A percentile compares a stretch with the other conserved stretches of the same genome.
Conservation (phyloP, 2,113 vertebrate species). For the Zosterops hypoxanthus region DNA sequence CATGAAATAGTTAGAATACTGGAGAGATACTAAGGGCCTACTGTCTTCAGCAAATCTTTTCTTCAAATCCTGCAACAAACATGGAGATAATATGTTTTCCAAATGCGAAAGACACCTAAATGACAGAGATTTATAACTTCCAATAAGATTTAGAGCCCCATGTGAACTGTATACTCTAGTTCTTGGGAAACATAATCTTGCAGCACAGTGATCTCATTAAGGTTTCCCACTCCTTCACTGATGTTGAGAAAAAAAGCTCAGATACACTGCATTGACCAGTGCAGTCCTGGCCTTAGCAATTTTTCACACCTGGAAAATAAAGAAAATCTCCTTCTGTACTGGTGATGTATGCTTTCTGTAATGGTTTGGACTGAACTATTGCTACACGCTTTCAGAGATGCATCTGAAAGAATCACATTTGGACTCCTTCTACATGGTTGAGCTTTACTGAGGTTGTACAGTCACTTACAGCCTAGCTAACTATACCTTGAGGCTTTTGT, state of each 20-base stretch:
- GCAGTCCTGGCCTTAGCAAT: background rate
- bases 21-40: background rate
- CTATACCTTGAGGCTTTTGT: background rate
- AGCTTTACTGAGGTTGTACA: background rate
- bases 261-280: background rate
- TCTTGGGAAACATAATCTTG: background rate
- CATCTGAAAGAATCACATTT: background rate
- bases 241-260: background rate
- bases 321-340: background rate
- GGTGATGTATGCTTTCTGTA: background rate
- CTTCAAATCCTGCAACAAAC: background rate
- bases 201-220: background rate
- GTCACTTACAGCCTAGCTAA: background rate
- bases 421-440: background rate
- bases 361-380: background rate
- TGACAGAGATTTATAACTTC: background rate
- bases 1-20: background rate
- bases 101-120: background rate
- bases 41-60: background rate
- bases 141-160: background rate
- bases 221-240: background rate
- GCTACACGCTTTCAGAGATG: accelerated
- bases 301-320: background rate
- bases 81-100: no score
- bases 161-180: background rate